Conservation (phyloP, 2,113 vertebrate species). For the Spheniscus mendiculus region DNA sequence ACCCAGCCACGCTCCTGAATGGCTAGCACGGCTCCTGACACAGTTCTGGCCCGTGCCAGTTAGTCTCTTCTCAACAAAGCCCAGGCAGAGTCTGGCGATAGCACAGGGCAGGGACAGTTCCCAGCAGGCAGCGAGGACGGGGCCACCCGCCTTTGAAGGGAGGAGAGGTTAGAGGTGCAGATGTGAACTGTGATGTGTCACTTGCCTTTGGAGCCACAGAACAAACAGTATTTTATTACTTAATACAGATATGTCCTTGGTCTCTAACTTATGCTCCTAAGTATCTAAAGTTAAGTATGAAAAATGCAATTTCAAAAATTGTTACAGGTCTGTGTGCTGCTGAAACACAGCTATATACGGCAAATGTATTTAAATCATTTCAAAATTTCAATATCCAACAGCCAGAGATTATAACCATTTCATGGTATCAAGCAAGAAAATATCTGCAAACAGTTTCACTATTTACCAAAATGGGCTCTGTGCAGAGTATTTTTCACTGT, state of each 20-base stretch:
- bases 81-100: background rate
- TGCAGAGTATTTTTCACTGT: background rate
- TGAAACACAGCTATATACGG: background rate
- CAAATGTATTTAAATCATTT: background rate
- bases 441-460: background rate
- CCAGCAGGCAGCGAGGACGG: background rate
- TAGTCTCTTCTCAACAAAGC: background rate
- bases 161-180: background rate
- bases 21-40: background rate
- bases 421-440: background rate
- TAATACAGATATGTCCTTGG: background rate
- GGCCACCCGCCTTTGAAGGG: background rate
- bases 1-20: background rate
- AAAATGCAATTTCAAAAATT: background rate
- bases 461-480: background rate
- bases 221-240: background rate
- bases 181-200: background rate
- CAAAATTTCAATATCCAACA: background rate
- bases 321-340: background rate
- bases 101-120: background rate
- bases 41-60: background rate
- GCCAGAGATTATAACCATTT: background rate
- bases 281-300: background rate
- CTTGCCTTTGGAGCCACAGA: background rate
- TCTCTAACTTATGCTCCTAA: background rate